Base-by-base conservation (phyloP, 2,113 vertebrate genomes). In the Coturnix japonica region DNA sequence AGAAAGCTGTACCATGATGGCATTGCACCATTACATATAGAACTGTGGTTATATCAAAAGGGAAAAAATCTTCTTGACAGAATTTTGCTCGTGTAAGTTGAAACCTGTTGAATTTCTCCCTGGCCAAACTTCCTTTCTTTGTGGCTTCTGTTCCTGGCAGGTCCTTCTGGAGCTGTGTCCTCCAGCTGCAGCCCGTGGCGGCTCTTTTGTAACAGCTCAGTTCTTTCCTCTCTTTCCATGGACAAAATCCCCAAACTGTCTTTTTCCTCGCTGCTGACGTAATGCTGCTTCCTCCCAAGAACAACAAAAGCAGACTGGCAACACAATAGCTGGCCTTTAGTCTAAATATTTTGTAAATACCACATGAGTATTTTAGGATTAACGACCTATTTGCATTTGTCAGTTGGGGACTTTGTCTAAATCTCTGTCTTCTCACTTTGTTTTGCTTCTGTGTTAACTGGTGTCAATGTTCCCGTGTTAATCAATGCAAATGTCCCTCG, bases 181-280 rank as follows among this genome's bases (percentile, higher is more conserved):
- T 85, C 54, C 76, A 94, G 87, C 95, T 94, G 93, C 90, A 94
- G 75, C 71, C 26, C 77, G 44, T 69, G 74, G 84, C 66, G 66
- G 74, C 49, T 81, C 71, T 87, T 69, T 80, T 74, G 72, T 82
- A 91, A 81, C 19, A 80, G 91, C 78, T 70, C 73, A 21, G 47
- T 70, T 49, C 59, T 95, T 85, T 79, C 28, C 67, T 79, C 46
- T 92, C 41, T 91, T 94, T 91, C 90, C 75, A 64, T 74, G 69
- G 75, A 87, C 51, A 82, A 91, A 85, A 85, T 91, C 51, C 51
- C 6, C 1, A 87, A 94, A 70, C 13, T 44, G 3, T 54, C 49
- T 87, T 92, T 77, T 89, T 85, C 75, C 71, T 85, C 59, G 66
- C 30, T 92, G 87, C 81, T 96, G 93, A 92, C 85, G 73, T 82